phyloP scores from a whole-genome alignment of 2,888 invertebrate genomes.

The Gandaritis pyraliata region DNA sequence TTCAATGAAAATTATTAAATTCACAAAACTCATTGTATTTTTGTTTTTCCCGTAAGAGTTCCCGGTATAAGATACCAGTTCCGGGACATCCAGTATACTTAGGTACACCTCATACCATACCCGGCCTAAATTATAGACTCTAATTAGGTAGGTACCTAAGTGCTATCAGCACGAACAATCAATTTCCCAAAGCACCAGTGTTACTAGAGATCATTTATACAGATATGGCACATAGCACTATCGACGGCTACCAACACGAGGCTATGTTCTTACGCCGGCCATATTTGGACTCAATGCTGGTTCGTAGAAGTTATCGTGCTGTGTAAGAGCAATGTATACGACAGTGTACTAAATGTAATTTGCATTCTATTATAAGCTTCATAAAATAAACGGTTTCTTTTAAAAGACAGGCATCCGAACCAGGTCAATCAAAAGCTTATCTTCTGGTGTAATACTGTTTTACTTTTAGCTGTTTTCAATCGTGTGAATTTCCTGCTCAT shows the following conservation, averaged over 20 bases:
- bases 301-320: constrained; percentile 32
- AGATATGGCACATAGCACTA: constrained; percentile 50
- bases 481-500: too few species aligned
- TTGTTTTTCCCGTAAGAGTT: too few species aligned
- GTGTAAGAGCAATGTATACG: constrained; percentile 33
- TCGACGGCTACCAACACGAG: constrained; percentile 44
- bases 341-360: constrained; percentile 13
- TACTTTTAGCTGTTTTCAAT: too few species aligned
- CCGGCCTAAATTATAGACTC: too few species aligned
- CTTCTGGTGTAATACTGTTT: too few species aligned
- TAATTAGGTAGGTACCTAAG: constrained; percentile 38
- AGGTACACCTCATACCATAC: too few species aligned
- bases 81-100: too few species aligned
- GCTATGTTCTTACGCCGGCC: constrained; percentile 35
- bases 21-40: too few species aligned
- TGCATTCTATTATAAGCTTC: neutral
- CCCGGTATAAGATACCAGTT: too few species aligned
- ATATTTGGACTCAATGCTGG: constrained; percentile 37
- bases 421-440: neutral
- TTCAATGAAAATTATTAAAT: too few species aligned
- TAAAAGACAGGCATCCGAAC: neutral
- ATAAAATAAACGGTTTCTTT: constrained; percentile 6
- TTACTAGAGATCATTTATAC: constrained; percentile 45
- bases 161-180: constrained; percentile 40
- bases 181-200: constrained; percentile 34